phyloP scores from a whole-genome alignment of 2,888 invertebrate species.

The Hoplodrina ambigua region DNA sequence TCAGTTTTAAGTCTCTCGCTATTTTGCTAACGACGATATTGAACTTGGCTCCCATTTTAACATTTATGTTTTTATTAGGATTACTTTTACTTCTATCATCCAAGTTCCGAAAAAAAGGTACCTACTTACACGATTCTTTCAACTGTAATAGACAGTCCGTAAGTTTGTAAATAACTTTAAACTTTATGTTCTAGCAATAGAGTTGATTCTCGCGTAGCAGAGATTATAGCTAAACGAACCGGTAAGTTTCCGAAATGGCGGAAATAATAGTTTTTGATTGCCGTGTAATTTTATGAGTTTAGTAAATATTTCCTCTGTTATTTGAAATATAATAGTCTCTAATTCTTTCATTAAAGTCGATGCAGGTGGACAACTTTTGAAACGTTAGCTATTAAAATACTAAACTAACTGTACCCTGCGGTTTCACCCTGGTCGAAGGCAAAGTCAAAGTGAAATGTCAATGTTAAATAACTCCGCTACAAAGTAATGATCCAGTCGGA shows the following conservation, averaged over 20 bases:
- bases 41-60: too few species aligned
- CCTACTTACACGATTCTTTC: slow-evolving; percentile 5
- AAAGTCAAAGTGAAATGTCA: too few species aligned
- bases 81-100: slow-evolving; percentile 37
- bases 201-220: background rate
- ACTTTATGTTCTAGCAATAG: background rate
- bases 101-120: slow-evolving; percentile 32
- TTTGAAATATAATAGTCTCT: slow-evolving; percentile 7
- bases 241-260: slow-evolving; percentile 12
- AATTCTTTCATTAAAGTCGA: background rate
- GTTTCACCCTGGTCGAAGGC: too few species aligned
- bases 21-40: too few species aligned
- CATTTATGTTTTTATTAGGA: too few species aligned
- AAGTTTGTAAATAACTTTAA: background rate
- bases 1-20: too few species aligned
- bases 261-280: slow-evolving; percentile 32
- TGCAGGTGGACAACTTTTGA: background rate
- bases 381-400: background rate
- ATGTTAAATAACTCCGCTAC: too few species aligned
- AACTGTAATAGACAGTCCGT: background rate
- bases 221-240: background rate
- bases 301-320: slow-evolving; percentile 25
- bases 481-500: too few species aligned
- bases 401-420: background rate
- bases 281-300: slow-evolving; percentile 14